These are phyloP conservation scores for Odobenus rosmarus DNA, from an alignment of 2,113 vertebrate species.

Conservation along the genomic window DNA sequence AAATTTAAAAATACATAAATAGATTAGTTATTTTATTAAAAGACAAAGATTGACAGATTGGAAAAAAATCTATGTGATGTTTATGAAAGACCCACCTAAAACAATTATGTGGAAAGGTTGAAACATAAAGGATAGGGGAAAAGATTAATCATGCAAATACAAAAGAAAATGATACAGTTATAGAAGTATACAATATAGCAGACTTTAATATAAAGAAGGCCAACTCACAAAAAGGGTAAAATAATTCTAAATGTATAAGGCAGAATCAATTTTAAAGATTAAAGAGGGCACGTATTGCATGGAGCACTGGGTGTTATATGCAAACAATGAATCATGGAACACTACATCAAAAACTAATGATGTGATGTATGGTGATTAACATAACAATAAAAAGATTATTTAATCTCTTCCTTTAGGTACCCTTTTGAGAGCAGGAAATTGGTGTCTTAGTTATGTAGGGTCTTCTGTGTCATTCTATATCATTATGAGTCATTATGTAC, in stretches of 20 bases:
- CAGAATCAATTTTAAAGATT: not conserved
- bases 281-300: too few relatives aligned
- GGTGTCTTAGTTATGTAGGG: not conserved
- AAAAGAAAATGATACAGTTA: not conserved
- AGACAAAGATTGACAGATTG: not conserved
- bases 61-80: not conserved
- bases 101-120: not conserved
- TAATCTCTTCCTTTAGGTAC: not conserved
- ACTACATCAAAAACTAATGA: too few relatives aligned
- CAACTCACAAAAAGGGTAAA: not conserved
- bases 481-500: not conserved
- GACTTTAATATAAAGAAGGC: not conserved
- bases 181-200: not conserved
- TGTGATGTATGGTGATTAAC: too few relatives aligned
- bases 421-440: not conserved
- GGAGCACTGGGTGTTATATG: too few relatives aligned
- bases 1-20: not conserved
- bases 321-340: too few relatives aligned
- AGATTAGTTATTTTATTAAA: not conserved
- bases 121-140: not conserved
- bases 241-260: not conserved
- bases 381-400: too few relatives aligned
- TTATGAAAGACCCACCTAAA: not conserved
- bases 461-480: not conserved
- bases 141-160: not conserved